phyloP scores from a whole-genome alignment of 2,797 vertebrate species.

The Rhadinocentrus ornatus region DNA sequence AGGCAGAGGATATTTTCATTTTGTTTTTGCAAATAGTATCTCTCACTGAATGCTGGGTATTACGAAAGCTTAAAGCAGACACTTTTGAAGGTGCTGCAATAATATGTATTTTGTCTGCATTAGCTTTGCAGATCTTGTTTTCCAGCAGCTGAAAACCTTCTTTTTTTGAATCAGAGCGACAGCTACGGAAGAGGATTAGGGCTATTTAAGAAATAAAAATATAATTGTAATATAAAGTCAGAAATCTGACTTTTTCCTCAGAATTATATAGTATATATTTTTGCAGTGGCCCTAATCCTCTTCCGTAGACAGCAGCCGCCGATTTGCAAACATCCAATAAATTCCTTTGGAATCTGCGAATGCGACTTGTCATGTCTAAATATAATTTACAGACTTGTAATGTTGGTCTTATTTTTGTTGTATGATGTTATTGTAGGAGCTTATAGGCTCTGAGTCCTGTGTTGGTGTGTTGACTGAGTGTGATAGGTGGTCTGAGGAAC shows the following conservation, averaged over 20 bases:
- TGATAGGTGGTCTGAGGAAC: constrained; percentile 49
- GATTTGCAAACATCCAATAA: constrained; percentile 48
- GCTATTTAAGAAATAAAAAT: no score
- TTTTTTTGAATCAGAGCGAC: constrained; percentile 6
- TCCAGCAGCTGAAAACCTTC: constrained; percentile 13
- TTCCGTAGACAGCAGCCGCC: no score
- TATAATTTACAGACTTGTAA: constrained; percentile 55
- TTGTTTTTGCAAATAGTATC: neutral
- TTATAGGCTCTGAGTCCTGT: constrained; percentile 17
- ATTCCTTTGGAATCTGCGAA: constrained; percentile 46
- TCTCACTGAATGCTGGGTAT: neutral
- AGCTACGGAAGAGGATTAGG: no score
- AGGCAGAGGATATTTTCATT: neutral
- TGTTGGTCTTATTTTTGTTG: constrained; percentile 37
- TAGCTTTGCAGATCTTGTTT: neutral
- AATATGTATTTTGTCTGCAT: neutral
- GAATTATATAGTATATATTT: no score
- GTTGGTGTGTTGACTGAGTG: constrained; percentile 10
- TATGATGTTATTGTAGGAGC: constrained; percentile 34
- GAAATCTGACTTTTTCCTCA: no score
- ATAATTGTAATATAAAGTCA: no score
- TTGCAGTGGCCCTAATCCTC: no score
- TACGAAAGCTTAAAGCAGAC: neutral
- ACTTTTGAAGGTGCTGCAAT: neutral
- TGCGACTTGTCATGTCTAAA: constrained; percentile 38